Conservation (phyloP, 2,888 invertebrate species). For the Noctua janthina region DNA sequence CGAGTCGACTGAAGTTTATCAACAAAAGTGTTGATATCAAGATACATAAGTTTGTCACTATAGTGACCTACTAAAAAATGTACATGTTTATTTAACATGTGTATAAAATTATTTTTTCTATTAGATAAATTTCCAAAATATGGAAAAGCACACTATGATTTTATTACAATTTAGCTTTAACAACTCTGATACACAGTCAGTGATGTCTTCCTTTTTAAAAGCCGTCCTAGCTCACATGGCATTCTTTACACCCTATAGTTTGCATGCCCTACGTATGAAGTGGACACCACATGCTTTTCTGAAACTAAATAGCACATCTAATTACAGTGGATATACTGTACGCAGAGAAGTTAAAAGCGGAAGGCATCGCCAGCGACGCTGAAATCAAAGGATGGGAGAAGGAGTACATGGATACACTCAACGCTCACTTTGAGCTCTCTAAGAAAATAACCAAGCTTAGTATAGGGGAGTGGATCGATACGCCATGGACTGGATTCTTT, state of each 20-base stretch:
- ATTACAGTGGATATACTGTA: conserved; percentile 92
- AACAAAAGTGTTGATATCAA: too few species aligned
- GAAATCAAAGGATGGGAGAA: conserved; percentile 91
- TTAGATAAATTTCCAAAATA: too few species aligned
- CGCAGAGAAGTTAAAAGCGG: conserved; percentile 92
- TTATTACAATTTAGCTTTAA: too few species aligned
- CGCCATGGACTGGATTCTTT: conserved; percentile 98
- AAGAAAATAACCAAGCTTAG: conserved; percentile 86
- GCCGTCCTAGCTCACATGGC: background rate
- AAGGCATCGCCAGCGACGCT: conserved; percentile 93
- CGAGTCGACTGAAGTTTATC: too few species aligned
- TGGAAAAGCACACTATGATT: too few species aligned
- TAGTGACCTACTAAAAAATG: too few species aligned
- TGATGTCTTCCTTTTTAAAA: too few species aligned
- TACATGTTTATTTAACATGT: too few species aligned
- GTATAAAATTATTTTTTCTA: too few species aligned
- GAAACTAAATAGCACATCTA: conserved; percentile 3
- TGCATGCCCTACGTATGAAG: background rate
- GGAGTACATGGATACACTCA: conserved; percentile 84
- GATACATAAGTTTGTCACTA: too few species aligned
- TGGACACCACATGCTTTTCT: background rate
- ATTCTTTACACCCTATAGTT: background rate
- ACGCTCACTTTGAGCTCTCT: conserved; percentile 85
- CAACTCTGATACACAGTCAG: too few species aligned
- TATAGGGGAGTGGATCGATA: conserved; percentile 98